Percentiles rank a stretch among this genome's conserved stretches.
These are phyloP conservation scores for Argynnis bischoffii DNA, from an alignment of 2,888 invertebrate genomes.

Conservation along the genomic window DNA sequence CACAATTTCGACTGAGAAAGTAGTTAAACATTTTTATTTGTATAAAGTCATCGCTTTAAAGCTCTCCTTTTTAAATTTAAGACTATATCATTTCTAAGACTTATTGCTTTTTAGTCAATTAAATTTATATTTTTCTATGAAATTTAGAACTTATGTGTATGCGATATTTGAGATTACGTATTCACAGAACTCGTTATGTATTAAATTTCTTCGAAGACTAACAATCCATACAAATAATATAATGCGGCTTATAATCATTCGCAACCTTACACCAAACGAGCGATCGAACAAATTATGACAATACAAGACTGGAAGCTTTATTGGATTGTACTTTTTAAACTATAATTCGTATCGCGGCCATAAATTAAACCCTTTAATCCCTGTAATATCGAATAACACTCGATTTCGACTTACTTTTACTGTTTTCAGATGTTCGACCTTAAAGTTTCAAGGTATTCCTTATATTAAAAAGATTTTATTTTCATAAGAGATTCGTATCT, in stretches of 20 bases:
- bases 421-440: slow-evolving; percentile 3
- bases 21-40: slow-evolving; percentile 14
- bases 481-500: background rate
- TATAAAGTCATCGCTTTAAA: slow-evolving; percentile 10
- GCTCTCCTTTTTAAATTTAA: slow-evolving; percentile 13
- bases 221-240: slow-evolving; percentile 26
- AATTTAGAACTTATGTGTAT: background rate
- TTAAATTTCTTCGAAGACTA: slow-evolving; percentile 30
- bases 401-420: slow-evolving; percentile 7
- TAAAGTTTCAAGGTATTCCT: background rate
- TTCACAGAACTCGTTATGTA: slow-evolving; percentile 16
- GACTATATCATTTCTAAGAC: slow-evolving; percentile 10
- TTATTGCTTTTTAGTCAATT: slow-evolving; percentile 11
- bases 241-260: slow-evolving; percentile 30
- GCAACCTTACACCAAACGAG: slow-evolving; percentile 19
- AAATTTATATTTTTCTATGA: slow-evolving; percentile 18
- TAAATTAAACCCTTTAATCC: slow-evolving; percentile 8
- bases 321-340: slow-evolving; percentile 18
- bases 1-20: slow-evolving; percentile 11
- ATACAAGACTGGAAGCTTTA: slow-evolving; percentile 18
- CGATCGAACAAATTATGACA: slow-evolving; percentile 15
- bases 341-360: slow-evolving; percentile 9
- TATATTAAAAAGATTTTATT: background rate
- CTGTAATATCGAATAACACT: slow-evolving; percentile 13
- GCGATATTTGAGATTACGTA: slow-evolving; percentile 16